phyloP scores from a whole-genome alignment of 2,797 vertebrate genomes.

The Chromobotia macracanthus region DNA sequence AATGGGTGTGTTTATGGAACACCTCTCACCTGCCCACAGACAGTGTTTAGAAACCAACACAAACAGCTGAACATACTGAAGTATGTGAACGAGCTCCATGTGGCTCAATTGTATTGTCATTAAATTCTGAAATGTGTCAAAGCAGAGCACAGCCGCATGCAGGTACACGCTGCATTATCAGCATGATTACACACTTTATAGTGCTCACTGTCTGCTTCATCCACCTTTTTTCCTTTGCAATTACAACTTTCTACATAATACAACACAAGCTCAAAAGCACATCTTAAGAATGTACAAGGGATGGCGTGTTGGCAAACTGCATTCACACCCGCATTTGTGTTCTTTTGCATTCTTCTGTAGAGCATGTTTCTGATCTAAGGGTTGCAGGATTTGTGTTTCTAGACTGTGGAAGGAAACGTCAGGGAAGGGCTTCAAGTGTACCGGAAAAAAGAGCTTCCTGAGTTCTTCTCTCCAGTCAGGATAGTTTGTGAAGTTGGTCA shows the following conservation, averaged over 20 bases:
- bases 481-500: conserved; percentile 28
- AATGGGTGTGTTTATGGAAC: too few relatives aligned
- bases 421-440: conserved; percentile 73
- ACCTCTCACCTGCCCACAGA: too few relatives aligned
- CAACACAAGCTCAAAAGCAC: too few relatives aligned
- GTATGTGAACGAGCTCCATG: too few relatives aligned
- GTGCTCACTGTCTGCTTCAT: not conserved
- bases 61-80: too few relatives aligned
- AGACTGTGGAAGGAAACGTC: conserved; percentile 67
- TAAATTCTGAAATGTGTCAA: not conserved
- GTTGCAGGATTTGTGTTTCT: conserved; percentile 53
- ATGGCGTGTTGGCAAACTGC: not conserved
- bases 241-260: not conserved
- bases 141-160: not conserved
- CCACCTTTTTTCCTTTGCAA: not conserved
- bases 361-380: conserved; percentile 29
- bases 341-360: not conserved
- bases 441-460: conserved; percentile 68
- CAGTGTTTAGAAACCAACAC: too few relatives aligned
- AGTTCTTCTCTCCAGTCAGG: conserved; percentile 61
- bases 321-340: not conserved
- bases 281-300: not conserved
- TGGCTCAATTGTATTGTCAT: not conserved
- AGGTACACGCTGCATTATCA: not conserved
- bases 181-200: not conserved